Percentiles rank a stretch among this genome's conserved stretches.
These are phyloP conservation scores for Drosophila hamatofila DNA, from an alignment of 2,888 invertebrate genomes.

Conservation along the genomic window DNA sequence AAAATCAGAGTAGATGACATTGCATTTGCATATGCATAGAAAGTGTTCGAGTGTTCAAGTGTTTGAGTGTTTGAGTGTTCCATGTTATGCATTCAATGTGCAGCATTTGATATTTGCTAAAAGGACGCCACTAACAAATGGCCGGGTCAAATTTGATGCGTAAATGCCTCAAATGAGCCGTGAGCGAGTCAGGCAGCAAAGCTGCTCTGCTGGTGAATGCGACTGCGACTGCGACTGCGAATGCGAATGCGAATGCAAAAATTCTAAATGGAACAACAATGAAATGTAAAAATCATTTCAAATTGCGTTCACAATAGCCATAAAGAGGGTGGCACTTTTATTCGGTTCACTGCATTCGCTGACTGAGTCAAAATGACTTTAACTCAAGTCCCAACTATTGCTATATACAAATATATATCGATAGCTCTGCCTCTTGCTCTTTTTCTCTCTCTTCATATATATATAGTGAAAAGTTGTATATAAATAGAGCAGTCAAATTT, in stretches of 20 bases:
- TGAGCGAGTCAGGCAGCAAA: constrained; percentile 6
- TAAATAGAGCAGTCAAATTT: background rate
- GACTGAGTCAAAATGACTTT: background rate
- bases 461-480: background rate
- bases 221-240: constrained; percentile 29
- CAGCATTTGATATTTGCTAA: constrained; percentile 12
- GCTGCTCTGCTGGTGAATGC: too few relatives aligned
- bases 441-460: background rate
- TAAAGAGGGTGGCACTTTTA: constrained; percentile 15
- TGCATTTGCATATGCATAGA: constrained; percentile 14
- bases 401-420: background rate
- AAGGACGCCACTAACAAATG: constrained; percentile 19
- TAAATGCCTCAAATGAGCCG: constrained; percentile 22
- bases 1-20: background rate
- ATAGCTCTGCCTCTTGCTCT: background rate
- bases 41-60: background rate
- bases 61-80: background rate
- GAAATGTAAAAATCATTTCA: constrained; percentile 68
- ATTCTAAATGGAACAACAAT: constrained; percentile 61
- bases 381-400: background rate
- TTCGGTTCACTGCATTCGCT: constrained; percentile 7
- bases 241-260: constrained; percentile 48
- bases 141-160: constrained; percentile 10
- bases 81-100: constrained; percentile 4
- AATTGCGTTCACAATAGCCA: constrained; percentile 53